These are phyloP conservation scores for Willowsia nigromaculata DNA, from an alignment of 2,888 invertebrate genomes.

Conservation along the genomic window DNA sequence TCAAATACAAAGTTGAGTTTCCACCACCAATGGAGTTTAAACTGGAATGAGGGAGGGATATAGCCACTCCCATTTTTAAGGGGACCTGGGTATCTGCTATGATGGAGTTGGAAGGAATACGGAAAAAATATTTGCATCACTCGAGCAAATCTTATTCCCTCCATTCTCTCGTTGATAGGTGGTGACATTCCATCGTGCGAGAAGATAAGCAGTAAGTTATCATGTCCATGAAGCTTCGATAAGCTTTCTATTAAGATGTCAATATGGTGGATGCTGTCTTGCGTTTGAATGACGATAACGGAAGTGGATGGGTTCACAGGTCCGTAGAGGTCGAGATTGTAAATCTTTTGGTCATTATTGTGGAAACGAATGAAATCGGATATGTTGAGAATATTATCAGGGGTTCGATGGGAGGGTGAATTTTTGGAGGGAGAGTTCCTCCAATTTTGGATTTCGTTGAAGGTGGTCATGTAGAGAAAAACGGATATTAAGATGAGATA, in stretches of 20 bases:
- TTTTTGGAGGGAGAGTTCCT: too few relatives aligned
- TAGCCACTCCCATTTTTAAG: neutral
- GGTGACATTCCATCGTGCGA: neutral
- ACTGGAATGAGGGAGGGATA: neutral
- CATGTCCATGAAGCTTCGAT: neutral
- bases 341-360: neutral
- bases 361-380: too few relatives aligned
- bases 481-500: too few relatives aligned
- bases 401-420: too few relatives aligned
- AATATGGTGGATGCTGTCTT: neutral
- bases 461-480: too few relatives aligned
- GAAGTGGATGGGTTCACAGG: neutral
- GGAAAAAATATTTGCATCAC: conserved; percentile 17
- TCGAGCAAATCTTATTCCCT: neutral
- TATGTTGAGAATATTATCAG: too few relatives aligned
- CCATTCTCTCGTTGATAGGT: neutral
- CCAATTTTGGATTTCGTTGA: too few relatives aligned
- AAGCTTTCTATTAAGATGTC: neutral
- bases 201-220: neutral
- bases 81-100: neutral
- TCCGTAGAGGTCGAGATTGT: neutral
- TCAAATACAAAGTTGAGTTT: neutral
- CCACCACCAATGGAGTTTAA: conserved; percentile 25
- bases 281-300: neutral
- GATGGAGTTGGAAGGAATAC: neutral